These are phyloP conservation scores for Enhydra lutris DNA, from an alignment of 2,113 vertebrate genomes.

Conservation along the genomic window DNA sequence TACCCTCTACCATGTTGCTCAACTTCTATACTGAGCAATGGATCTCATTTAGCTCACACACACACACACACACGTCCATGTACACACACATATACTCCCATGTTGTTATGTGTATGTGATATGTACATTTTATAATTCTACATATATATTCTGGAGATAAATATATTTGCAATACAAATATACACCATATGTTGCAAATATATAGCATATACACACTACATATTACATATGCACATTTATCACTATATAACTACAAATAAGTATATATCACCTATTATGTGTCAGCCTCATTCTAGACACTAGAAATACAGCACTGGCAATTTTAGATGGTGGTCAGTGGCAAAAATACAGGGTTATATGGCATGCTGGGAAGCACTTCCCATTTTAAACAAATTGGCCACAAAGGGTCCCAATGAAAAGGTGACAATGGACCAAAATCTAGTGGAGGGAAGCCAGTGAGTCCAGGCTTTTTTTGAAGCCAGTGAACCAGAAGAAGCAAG, in stretches of 20 bases:
- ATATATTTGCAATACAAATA: neutral
- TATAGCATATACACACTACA: neutral
- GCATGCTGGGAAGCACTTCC: neutral
- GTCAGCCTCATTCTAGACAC: neutral
- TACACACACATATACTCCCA: neutral
- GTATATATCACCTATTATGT: neutral
- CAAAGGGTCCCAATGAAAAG: neutral
- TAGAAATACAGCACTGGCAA: neutral
- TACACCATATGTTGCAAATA: neutral
- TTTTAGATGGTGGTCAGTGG: neutral
- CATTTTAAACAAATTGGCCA: neutral
- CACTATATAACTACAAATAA: neutral
- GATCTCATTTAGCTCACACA: neutral
- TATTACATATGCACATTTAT: neutral
- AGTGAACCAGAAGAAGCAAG: neutral
- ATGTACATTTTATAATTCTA: neutral
- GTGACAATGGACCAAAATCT: neutral
- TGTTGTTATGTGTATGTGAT: neutral
- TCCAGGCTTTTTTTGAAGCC: neutral
- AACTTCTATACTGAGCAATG: neutral
- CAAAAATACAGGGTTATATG: neutral
- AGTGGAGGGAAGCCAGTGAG: neutral
- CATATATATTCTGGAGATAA: neutral
- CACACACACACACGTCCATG: neutral
- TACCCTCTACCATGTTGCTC: neutral